These are phyloP conservation scores for Acanthaster planci DNA, from an alignment of 35 echinoderm and acorn worm genomes.

Conservation along the genomic window DNA sequence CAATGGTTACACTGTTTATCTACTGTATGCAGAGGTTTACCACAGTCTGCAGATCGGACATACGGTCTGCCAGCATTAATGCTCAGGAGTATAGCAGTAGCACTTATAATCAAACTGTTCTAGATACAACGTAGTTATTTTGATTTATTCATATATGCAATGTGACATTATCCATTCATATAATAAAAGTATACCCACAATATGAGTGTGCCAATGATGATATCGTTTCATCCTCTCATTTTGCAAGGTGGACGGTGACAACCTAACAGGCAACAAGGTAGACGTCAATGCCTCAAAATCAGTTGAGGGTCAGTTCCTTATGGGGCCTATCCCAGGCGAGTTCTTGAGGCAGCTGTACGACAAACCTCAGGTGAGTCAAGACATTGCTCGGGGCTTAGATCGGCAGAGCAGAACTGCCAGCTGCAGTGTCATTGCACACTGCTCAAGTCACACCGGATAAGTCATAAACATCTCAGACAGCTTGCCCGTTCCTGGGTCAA, in stretches of 20 bases:
- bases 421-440: too few relatives aligned
- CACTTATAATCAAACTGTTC: neutral
- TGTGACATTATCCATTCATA: neutral
- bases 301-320: constrained; percentile 41
- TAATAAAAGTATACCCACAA: neutral
- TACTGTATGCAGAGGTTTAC: too few relatives aligned
- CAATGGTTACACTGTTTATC: too few relatives aligned
- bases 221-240: neutral
- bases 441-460: too few relatives aligned
- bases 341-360: constrained; percentile 39
- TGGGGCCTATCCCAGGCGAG: constrained; percentile 66
- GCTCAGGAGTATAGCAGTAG: too few relatives aligned
- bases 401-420: too few relatives aligned
- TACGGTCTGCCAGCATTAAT: too few relatives aligned
- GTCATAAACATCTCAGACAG: too few relatives aligned
- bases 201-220: neutral
- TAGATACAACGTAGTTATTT: neutral
- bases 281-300: neutral
- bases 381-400: too few relatives aligned
- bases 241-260: constrained; percentile 23
- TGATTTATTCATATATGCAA: neutral
- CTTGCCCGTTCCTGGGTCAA: too few relatives aligned
- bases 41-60: too few relatives aligned
- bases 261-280: constrained; percentile 32
- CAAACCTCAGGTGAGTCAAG: constrained; percentile 49